These are phyloP conservation scores for Poecile atricapillus DNA, from an alignment of 2,113 vertebrate species.

Conservation along the genomic window DNA sequence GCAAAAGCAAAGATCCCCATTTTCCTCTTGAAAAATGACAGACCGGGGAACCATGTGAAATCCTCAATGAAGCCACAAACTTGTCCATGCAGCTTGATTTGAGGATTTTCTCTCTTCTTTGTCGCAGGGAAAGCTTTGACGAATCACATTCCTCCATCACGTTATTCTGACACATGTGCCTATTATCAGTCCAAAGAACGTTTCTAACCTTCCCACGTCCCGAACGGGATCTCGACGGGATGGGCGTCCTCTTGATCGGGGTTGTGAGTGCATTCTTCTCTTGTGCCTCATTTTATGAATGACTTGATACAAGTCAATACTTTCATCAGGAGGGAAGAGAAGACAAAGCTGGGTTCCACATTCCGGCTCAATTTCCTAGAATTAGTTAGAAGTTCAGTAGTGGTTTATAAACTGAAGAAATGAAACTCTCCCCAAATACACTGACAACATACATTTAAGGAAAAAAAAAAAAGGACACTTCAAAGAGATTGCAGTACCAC, in stretches of 20 bases:
- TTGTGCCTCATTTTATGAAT: slow-evolving; percentile 96
- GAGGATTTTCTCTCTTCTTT: slow-evolving; percentile 89
- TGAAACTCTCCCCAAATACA: not conserved
- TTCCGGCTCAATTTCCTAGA: slow-evolving; percentile 94
- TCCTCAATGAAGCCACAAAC: slow-evolving; percentile 90
- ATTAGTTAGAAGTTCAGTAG: slow-evolving; percentile 66
- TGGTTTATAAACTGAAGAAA: slow-evolving; percentile 56
- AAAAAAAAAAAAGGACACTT: not conserved
- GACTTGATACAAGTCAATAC: slow-evolving; percentile 95
- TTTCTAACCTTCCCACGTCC: slow-evolving; percentile 99
- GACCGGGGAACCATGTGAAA: slow-evolving; percentile 79
- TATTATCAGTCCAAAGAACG: slow-evolving; percentile 94
- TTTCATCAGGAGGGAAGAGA: slow-evolving; percentile 95
- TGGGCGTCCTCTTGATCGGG: slow-evolving; percentile 89
- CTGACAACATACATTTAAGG: not conserved
- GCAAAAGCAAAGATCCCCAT: slow-evolving; percentile 77
- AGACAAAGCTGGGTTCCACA: slow-evolving; percentile 93
- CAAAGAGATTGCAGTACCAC: not conserved
- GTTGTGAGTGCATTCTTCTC: slow-evolving; percentile 94
- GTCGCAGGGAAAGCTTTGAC: slow-evolving; percentile 83
- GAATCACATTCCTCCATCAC: slow-evolving; percentile 87
- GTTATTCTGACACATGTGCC: slow-evolving; percentile 87
- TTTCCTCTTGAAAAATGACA: slow-evolving; percentile 82
- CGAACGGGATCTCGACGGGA: slow-evolving; percentile 88
- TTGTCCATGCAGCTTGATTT: slow-evolving; percentile 89